Percentiles rank a stretch among this genome's conserved stretches.
Conservation (phyloP, 1,140 invertebrate genomes). For the Drosophila biarmipes region DNA sequence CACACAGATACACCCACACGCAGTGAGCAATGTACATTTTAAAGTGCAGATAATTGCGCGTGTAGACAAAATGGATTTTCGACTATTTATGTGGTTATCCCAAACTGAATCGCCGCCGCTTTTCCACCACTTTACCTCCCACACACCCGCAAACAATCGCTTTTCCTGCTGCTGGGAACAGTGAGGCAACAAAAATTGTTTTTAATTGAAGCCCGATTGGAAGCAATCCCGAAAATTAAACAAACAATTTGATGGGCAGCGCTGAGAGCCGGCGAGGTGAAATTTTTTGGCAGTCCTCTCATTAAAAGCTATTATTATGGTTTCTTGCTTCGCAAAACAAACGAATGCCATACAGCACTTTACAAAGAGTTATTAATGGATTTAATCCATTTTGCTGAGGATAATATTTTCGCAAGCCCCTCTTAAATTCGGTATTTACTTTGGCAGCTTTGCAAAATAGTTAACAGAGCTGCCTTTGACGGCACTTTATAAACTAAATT, state of each 20-base stretch:
- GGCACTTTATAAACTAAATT: no score
- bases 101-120: not conserved
- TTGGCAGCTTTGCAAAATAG: no score
- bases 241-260: constrained; percentile 1
- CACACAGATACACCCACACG: constrained; percentile 17
- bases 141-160: not conserved
- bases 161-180: constrained; percentile 5
- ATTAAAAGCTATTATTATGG: not conserved
- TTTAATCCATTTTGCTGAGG: no score
- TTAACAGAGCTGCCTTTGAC: no score
- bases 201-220: constrained; percentile 18
- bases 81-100: constrained; percentile 65
- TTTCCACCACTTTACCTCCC: not conserved
- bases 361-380: not conserved
- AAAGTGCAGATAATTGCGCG: constrained; percentile 79
- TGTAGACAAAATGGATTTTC: constrained; percentile 79
- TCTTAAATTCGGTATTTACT: no score
- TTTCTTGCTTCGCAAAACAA: not conserved
- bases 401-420: no score
- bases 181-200: constrained; percentile 17
- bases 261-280: no score
- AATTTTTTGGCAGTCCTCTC: not conserved
- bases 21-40: constrained; percentile 67
- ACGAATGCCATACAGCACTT: not conserved
- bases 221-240: constrained; percentile 6